These are phyloP conservation scores for Manis pentadactyla DNA, from an alignment of 2,797 vertebrate genomes.

Conservation along the genomic window DNA sequence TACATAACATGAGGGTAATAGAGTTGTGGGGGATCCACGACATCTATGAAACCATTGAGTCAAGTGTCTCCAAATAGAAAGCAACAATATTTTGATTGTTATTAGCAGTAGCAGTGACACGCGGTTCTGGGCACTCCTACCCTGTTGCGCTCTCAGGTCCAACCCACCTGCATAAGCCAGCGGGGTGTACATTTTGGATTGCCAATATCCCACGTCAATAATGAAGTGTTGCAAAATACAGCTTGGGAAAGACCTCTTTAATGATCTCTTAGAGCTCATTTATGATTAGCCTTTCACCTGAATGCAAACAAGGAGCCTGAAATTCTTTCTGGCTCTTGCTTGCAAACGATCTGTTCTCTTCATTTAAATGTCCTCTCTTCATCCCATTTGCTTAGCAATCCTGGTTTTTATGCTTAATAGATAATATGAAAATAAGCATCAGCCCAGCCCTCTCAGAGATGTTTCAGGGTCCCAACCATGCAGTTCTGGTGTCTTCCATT, in stretches of 20 bases:
- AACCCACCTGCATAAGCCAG: background rate
- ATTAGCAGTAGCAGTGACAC: background rate
- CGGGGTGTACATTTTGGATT: background rate
- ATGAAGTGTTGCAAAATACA: background rate
- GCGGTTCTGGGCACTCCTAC: background rate
- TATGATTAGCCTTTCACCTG: conserved; percentile 56
- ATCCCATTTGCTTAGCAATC: background rate
- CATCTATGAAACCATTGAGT: background rate
- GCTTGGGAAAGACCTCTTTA: background rate
- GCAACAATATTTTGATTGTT: background rate
- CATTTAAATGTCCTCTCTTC: background rate
- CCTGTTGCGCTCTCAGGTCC: background rate
- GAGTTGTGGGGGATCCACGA: background rate
- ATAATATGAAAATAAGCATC: background rate
- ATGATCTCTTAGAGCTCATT: conserved; percentile 15
- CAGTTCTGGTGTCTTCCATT: background rate
- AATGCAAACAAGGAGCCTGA: conserved; percentile 5
- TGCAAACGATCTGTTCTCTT: background rate
- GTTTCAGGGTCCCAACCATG: background rate
- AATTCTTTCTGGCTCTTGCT: background rate
- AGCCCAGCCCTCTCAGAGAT: background rate
- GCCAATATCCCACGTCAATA: background rate
- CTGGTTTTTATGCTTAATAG: background rate
- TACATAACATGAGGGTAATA: background rate
- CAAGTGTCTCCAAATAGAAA: background rate